These are phyloP conservation scores for Hofmannophila pseudospretella DNA, from an alignment of 2,888 invertebrate species.

Conservation along the genomic window DNA sequence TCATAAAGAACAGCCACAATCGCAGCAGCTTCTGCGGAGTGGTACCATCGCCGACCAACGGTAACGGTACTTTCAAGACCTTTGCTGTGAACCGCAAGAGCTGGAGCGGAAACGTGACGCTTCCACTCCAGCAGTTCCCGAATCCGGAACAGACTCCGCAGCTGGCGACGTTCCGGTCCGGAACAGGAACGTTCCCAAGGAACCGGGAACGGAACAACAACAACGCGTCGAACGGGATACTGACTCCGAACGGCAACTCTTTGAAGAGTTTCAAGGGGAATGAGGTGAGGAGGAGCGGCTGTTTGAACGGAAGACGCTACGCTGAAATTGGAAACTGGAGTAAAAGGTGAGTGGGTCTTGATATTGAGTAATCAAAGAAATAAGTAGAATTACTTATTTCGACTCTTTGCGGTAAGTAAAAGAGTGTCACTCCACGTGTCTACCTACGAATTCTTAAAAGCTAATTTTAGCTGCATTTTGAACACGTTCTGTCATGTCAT, in stretches of 20 bases:
- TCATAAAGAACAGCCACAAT: slow-evolving; percentile 74
- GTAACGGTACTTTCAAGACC: slow-evolving; percentile 69
- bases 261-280: slow-evolving; percentile 70
- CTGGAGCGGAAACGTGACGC: slow-evolving; percentile 74
- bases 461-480: too few relatives aligned
- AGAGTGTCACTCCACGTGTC: too few relatives aligned
- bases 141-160: slow-evolving; percentile 58
- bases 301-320: slow-evolving; percentile 74
- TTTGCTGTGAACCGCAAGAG: slow-evolving; percentile 74
- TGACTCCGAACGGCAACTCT: slow-evolving; percentile 73
- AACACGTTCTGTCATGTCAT: too few relatives aligned
- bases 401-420: too few relatives aligned
- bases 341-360: slow-evolving; percentile 59
- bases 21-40: slow-evolving; percentile 75
- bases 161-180: slow-evolving; percentile 69
- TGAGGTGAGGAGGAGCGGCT: slow-evolving; percentile 74
- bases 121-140: slow-evolving; percentile 69
- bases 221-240: slow-evolving; percentile 63
- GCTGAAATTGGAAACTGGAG: slow-evolving; percentile 80
- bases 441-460: too few relatives aligned
- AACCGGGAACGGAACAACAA: slow-evolving; percentile 73
- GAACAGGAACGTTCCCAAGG: slow-evolving; percentile 72
- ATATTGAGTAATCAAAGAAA: not conserved
- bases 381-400: too few relatives aligned
- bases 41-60: slow-evolving; percentile 60